These are phyloP conservation scores for Hyposoter dolosus DNA, from an alignment of 2,888 invertebrate species.

Conservation along the genomic window DNA sequence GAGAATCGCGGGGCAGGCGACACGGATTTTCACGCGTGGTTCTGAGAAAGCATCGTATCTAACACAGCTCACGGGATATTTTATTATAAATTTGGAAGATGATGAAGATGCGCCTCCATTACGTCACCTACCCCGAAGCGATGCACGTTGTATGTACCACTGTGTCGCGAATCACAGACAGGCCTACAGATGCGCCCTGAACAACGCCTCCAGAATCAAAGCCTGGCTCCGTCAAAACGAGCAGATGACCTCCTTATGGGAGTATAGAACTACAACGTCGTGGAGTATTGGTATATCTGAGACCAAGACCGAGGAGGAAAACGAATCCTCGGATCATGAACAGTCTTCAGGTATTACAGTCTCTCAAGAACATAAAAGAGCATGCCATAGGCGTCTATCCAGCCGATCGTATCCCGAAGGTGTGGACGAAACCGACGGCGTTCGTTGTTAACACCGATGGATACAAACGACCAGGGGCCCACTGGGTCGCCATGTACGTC, in stretches of 20 bases:
- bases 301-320: background rate
- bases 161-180: background rate
- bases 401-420: background rate
- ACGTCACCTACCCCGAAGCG: background rate
- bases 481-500: conserved; percentile 46
- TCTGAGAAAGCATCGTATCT: background rate
- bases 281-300: background rate
- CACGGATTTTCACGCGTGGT: background rate
- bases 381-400: conserved; percentile 5
- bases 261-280: conserved; percentile 16
- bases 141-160: conserved; percentile 11
- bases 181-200: conserved; percentile 22
- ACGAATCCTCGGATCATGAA: background rate
- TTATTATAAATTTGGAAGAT: conserved; percentile 9
- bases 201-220: background rate
- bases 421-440: no score
- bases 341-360: conserved; percentile 6
- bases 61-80: background rate
- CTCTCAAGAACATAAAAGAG: background rate
- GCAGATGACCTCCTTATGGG: background rate
- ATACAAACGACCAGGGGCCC: conserved; percentile 6
- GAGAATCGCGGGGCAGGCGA: background rate
- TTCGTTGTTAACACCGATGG: conserved; percentile 14
- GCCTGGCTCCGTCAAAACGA: conserved; percentile 18
- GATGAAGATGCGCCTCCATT: background rate